These are phyloP conservation scores for Ectropis crepuscularia DNA, from an alignment of 2,888 invertebrate genomes.

Conservation along the genomic window DNA sequence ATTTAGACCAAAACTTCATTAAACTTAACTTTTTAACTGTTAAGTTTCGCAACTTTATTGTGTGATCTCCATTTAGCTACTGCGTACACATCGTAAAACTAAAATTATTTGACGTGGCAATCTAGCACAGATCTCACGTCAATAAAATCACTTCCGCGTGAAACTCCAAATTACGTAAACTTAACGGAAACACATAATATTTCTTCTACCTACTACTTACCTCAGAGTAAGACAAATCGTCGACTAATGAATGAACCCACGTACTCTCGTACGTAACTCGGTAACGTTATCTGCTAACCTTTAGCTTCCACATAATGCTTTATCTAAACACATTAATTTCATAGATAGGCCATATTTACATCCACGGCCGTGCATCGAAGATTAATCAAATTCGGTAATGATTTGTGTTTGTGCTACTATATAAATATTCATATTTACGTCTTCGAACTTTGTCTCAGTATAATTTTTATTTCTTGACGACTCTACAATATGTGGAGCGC, in stretches of 20 bases:
- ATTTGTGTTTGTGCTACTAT: slow-evolving; percentile 33
- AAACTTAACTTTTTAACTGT: no score
- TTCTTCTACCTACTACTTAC: slow-evolving; percentile 20
- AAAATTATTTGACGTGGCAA: slow-evolving; percentile 2
- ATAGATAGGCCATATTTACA: slow-evolving; percentile 53
- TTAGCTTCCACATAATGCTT: slow-evolving; percentile 55
- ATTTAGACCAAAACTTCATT: no score
- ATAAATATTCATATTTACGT: slow-evolving; percentile 23
- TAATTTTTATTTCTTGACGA: not conserved
- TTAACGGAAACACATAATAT: slow-evolving; percentile 17
- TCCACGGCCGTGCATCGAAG: slow-evolving; percentile 43
- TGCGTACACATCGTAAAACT: slow-evolving; percentile 8
- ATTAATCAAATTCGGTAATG: slow-evolving; percentile 48
- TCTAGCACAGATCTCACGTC: not conserved
- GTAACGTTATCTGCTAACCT: slow-evolving; percentile 61
- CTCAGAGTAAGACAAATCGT: slow-evolving; percentile 36
- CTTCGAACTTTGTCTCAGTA: slow-evolving; percentile 5
- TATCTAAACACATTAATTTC: slow-evolving; percentile 67
- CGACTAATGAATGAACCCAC: slow-evolving; percentile 56
- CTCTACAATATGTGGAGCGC: no score
- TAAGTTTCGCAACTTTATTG: no score
- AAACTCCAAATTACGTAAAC: slow-evolving; percentile 16
- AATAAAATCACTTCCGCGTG: slow-evolving; percentile 22
- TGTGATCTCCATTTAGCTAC: not conserved
- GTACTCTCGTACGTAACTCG: slow-evolving; percentile 49